A percentile compares a stretch with the other conserved stretches of the same genome.
Conservation (phyloP, 1,140 invertebrate genomes). For the Arion vulgaris region DNA sequence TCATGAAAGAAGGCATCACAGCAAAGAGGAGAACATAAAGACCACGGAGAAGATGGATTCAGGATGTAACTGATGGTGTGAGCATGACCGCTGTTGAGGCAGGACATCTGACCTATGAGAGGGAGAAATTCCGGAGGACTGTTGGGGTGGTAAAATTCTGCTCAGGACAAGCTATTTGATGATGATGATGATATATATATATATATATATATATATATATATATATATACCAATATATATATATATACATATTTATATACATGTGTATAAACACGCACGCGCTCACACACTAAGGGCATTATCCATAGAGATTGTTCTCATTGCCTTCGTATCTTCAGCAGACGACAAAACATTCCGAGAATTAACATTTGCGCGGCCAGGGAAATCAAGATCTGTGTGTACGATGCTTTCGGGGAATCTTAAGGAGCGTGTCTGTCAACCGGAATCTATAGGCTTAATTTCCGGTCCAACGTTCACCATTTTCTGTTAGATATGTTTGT, state of each 20-base stretch:
- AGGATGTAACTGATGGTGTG: too few relatives aligned
- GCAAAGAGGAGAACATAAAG: too few relatives aligned
- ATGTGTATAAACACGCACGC: not conserved
- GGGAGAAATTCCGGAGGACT: too few relatives aligned
- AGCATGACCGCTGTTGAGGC: too few relatives aligned
- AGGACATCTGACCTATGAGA: too few relatives aligned
- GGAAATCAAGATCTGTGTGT: slow-evolving; percentile 6
- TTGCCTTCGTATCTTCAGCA: not conserved
- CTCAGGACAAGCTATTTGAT: too few relatives aligned
- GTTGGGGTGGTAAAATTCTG: too few relatives aligned
- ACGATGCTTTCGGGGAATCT: slow-evolving; percentile 11
- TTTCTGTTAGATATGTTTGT: slow-evolving; percentile 7
- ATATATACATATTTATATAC: not conserved
- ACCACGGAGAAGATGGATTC: too few relatives aligned
- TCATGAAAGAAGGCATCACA: too few relatives aligned
- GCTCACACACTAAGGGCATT: too few relatives aligned
- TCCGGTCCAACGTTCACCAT: slow-evolving; percentile 5
- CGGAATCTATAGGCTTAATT: slow-evolving; percentile 14
- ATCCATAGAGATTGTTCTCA: not conserved
- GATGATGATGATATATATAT: too few relatives aligned
- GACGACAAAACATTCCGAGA: not conserved
- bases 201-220: too few relatives aligned
- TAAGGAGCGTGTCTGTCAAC: not conserved
- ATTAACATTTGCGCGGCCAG: not conserved
- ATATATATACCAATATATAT: not conserved